Percentiles rank a stretch among this genome's conserved stretches.
Evolutionary conservation across 2,113 vertebrate genomes (phyloP).

Genomic region (Stegostoma tigrinum): DNA sequence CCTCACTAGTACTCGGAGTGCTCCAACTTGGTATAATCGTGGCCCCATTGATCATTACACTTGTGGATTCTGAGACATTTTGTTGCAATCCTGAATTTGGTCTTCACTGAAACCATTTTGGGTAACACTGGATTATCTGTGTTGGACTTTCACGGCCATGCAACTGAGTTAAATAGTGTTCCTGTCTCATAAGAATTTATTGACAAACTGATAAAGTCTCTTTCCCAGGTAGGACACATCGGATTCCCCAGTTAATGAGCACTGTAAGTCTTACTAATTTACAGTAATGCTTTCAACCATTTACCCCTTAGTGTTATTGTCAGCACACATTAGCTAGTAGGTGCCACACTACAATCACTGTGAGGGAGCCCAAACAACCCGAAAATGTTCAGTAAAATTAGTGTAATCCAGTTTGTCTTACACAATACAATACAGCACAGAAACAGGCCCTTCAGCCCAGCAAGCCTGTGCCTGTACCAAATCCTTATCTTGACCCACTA

Average conservation of each 20-base stretch:
- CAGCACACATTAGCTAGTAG: background rate
- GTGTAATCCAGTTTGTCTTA: background rate
- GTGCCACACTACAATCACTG: background rate
- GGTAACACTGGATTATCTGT: background rate
- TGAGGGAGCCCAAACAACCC: background rate
- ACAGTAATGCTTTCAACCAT: background rate
- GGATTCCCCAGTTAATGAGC: background rate
- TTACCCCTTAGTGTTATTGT: background rate
- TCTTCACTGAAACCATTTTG: background rate
- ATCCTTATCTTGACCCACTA: no score
- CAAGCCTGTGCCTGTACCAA: no score
- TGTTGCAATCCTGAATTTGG: background rate
- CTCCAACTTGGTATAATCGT: background rate
- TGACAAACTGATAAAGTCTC: background rate
- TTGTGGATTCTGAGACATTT: background rate
- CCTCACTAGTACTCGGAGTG: background rate
- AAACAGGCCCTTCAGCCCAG: no score
- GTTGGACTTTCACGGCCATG: background rate
- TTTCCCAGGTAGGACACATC: background rate
- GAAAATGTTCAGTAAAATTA: constrained; percentile 3
- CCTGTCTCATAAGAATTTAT: background rate
- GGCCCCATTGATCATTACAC: background rate
- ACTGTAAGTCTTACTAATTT: background rate
- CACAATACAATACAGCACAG: no score
- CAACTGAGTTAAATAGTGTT: background rate